Conservation (phyloP, 2,888 invertebrate species). For the Cyclophora albipunctata region DNA sequence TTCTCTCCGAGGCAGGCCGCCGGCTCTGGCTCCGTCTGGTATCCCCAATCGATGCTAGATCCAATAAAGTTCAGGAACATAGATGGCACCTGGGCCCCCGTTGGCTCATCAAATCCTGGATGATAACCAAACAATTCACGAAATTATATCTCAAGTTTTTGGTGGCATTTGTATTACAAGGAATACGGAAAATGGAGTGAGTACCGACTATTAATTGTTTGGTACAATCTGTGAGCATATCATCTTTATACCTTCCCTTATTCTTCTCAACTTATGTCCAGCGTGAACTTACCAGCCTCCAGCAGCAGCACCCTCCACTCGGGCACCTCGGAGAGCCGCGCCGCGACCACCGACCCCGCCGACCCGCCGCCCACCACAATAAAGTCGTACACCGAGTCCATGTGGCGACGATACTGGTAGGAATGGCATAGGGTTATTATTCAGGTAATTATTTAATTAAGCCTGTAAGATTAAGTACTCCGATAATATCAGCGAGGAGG, state of each 20-base stretch:
- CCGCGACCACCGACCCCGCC: conserved; percentile 82
- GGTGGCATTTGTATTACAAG: too few species aligned
- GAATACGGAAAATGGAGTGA: too few species aligned
- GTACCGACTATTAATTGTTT: too few species aligned
- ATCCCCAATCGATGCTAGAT: conserved; percentile 91
- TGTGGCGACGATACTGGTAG: conserved; percentile 62
- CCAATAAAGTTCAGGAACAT: conserved; percentile 92
- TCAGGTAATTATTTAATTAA: conserved; percentile 4
- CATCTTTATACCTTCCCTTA: too few species aligned
- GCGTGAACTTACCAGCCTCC: conserved; percentile 77
- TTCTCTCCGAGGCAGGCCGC: conserved; percentile 84
- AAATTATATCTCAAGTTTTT: too few species aligned
- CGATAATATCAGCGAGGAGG: too few species aligned
- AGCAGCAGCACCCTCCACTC: conserved; percentile 82
- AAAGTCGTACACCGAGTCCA: conserved; percentile 82
- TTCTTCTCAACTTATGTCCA: too few species aligned
- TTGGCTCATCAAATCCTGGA: conserved; percentile 87
- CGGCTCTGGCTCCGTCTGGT: conserved; percentile 88
- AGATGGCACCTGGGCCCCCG: conserved; percentile 91
- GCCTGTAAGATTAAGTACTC: conserved; percentile 1
- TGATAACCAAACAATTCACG: too few species aligned
- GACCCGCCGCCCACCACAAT: conserved; percentile 85
- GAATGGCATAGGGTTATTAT: conserved; percentile 1
- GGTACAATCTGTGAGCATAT: too few species aligned
- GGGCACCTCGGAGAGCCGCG: conserved; percentile 82